These are phyloP conservation scores for Sebastes fasciatus DNA, from an alignment of 2,113 vertebrate genomes.

Conservation along the genomic window DNA sequence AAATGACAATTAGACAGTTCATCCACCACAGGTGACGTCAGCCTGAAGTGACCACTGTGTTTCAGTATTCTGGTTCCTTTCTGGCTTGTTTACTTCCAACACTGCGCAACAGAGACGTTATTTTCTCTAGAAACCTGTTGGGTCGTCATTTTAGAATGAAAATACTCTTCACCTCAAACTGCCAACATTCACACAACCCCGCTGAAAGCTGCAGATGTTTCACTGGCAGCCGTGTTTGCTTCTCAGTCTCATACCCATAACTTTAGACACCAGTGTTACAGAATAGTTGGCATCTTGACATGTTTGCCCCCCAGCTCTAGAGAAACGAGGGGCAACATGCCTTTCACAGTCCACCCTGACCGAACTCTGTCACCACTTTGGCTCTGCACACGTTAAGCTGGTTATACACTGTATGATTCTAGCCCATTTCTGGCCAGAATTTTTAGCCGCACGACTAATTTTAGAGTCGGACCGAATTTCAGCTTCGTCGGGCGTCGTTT, in stretches of 20 bases:
- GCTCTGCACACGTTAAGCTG: conserved; percentile 3
- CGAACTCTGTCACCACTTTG: conserved; percentile 13
- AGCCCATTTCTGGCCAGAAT: no score
- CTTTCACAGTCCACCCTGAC: neutral
- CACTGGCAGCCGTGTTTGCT: neutral
- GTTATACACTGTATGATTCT: no score
- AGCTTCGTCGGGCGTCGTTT: no score
- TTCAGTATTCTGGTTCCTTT: conserved; percentile 43
- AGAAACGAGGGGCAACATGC: neutral
- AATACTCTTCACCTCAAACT: conserved; percentile 23
- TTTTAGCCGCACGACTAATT: no score
- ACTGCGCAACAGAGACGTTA: neutral
- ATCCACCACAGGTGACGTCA: neutral
- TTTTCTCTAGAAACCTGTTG: neutral
- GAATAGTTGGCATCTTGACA: no score
- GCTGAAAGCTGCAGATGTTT: neutral
- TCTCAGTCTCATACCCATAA: neutral
- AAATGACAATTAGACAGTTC: conserved; percentile 16
- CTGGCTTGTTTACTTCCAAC: neutral
- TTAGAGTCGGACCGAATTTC: no score
- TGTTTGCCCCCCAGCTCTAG: neutral
- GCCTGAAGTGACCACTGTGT: conserved; percentile 5
- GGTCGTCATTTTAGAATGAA: neutral
- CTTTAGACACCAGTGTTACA: conserved; percentile 2
- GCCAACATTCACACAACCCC: conserved; percentile 14